A percentile compares a stretch with the other conserved stretches of the same genome.
Conservation (phyloP, 2,113 vertebrate genomes). For the Grantiella picta region DNA sequence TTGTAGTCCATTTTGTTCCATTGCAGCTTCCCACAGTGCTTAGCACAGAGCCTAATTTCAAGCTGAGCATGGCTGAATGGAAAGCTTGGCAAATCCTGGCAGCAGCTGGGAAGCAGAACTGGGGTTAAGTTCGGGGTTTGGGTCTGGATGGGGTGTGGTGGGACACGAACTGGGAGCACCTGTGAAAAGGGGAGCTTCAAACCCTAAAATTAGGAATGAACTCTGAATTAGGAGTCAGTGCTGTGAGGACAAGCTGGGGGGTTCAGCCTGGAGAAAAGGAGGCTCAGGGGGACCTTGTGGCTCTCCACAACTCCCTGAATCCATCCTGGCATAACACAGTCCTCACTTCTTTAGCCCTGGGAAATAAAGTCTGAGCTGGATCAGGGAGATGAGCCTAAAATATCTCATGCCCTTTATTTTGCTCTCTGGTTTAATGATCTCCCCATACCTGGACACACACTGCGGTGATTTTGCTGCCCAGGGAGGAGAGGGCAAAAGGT, state of each 20-base stretch:
- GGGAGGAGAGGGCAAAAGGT: background rate
- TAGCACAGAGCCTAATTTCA: background rate
- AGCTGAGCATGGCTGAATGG: background rate
- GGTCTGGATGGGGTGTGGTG: background rate
- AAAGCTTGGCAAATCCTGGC: background rate
- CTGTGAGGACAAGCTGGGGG: background rate
- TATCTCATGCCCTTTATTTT: background rate
- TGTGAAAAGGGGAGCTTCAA: background rate
- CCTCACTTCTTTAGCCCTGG: background rate
- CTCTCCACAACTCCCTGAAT: background rate
- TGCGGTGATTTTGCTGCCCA: background rate
- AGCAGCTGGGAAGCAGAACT: background rate
- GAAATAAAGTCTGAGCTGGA: background rate
- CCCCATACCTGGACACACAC: background rate
- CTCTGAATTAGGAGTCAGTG: background rate
- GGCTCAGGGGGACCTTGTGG: background rate
- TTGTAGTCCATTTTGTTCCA: conserved; percentile 31
- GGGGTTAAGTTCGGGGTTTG: background rate
- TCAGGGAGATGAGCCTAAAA: background rate
- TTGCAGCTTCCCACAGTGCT: conserved; percentile 34
- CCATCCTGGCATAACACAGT: background rate
- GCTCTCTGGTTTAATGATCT: background rate
- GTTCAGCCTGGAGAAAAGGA: background rate
- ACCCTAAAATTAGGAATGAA: background rate
- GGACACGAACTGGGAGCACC: rapidly evolving